Conservation (phyloP, 2,113 vertebrate species). For the Myanophis thanlyinensis region DNA sequence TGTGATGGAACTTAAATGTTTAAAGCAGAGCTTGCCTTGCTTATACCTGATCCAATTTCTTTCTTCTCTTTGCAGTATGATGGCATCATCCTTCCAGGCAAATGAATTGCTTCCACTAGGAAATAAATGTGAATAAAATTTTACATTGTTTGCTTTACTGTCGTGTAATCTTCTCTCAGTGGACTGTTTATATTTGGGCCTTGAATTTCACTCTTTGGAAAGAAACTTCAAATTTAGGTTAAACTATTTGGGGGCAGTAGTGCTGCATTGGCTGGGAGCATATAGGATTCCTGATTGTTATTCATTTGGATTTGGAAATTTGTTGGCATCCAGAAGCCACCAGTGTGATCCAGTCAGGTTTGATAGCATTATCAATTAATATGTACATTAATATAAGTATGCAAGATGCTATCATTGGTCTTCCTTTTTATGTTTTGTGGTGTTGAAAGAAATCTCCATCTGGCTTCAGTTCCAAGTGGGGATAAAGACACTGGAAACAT, state of each 20-base stretch:
- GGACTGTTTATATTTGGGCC: not conserved
- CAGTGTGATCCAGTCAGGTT: not conserved
- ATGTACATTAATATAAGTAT: not conserved
- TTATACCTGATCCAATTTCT: not conserved
- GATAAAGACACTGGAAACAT: too few relatives aligned
- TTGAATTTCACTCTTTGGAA: not conserved
- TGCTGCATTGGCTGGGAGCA: not conserved
- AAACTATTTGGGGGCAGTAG: not conserved
- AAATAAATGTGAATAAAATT: slow-evolving; percentile 73
- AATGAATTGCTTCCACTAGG: slow-evolving; percentile 79
- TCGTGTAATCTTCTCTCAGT: slow-evolving; percentile 39
- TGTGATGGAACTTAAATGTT: not conserved
- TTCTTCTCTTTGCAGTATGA: slow-evolving; percentile 83
- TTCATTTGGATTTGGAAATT: not conserved
- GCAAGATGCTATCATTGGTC: not conserved
- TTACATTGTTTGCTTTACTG: slow-evolving; percentile 43
- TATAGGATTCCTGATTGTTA: not conserved
- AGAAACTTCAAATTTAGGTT: not conserved
- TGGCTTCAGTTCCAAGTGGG: too few relatives aligned
- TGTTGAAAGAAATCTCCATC: too few relatives aligned
- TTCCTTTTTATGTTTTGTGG: not conserved
- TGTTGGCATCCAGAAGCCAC: not conserved
- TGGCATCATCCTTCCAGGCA: slow-evolving; percentile 97
- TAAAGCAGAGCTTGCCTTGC: not conserved
- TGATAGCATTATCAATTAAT: too few relatives aligned